Conservation (phyloP, 2,888 invertebrate genomes). For the Darwinula stevensoni region DNA sequence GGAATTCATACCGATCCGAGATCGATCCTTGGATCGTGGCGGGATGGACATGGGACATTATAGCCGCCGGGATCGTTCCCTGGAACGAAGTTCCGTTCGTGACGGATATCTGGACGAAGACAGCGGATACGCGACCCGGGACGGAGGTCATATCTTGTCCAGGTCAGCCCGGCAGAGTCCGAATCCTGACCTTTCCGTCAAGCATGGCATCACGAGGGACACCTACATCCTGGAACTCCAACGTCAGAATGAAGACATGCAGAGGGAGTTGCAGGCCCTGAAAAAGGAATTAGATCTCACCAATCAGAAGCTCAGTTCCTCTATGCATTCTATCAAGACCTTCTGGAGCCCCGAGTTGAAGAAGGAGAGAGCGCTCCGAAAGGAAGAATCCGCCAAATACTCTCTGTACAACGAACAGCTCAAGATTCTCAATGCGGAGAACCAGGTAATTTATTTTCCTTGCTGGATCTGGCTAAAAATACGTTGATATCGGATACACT, state of each 20-base stretch:
- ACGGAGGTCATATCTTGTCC: too few species aligned
- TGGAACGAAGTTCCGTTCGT: conserved; percentile 21
- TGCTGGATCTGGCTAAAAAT: conserved; percentile 3
- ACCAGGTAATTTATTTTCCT: too few species aligned
- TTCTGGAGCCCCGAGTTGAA: conserved; percentile 99
- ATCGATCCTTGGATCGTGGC: too few species aligned
- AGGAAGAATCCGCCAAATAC: conserved; percentile 92
- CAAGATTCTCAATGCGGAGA: conserved; percentile 78
- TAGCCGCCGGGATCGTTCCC: conserved; percentile 15
- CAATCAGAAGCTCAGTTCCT: conserved; percentile 87
- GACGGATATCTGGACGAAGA: conserved; percentile 31
- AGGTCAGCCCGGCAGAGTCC: conserved; percentile 40
- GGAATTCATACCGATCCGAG: conserved; percentile 56
- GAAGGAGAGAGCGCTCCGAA: conserved; percentile 79
- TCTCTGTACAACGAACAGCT: conserved; percentile 86
- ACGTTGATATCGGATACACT: not conserved
- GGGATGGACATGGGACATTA: too few species aligned
- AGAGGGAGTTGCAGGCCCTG: conserved; percentile 61
- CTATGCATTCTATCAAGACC: conserved; percentile 98
- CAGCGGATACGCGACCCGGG: conserved; percentile 14
- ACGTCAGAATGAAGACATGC: conserved; percentile 76
- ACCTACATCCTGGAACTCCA: conserved; percentile 58
- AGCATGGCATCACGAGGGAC: conserved; percentile 17
- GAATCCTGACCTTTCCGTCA: conserved; percentile 25
- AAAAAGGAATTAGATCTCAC: conserved; percentile 83